phyloP scores from a whole-genome alignment of 2,888 invertebrate genomes.

The Scaptomyza polygonia region DNA sequence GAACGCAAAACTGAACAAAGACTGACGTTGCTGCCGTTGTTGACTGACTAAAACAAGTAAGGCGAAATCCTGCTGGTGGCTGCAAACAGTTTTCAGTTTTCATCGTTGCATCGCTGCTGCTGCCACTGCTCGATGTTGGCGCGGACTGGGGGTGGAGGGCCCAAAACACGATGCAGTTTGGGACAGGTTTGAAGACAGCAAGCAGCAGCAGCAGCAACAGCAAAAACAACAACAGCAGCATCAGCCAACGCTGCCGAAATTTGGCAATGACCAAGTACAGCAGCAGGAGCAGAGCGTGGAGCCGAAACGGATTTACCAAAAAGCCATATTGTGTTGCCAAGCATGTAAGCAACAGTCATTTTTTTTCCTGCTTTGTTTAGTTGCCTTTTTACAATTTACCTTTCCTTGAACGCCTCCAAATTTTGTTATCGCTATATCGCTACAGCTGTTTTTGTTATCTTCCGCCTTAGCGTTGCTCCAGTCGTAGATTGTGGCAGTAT shows the following conservation, averaged over 20 bases:
- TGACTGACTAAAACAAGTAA: slow-evolving; percentile 70
- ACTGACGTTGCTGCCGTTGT: slow-evolving; percentile 47
- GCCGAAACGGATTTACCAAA: slow-evolving; percentile 62
- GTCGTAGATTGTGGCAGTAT: slow-evolving; percentile 3
- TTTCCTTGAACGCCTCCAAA: slow-evolving; percentile 44
- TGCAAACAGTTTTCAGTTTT: slow-evolving; percentile 65
- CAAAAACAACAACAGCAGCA: slow-evolving; percentile 26
- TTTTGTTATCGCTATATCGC: slow-evolving; percentile 25
- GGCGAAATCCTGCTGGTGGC: slow-evolving; percentile 72
- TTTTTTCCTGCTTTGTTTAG: slow-evolving; percentile 28
- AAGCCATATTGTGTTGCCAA: slow-evolving; percentile 66
- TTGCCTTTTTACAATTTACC: slow-evolving; percentile 57
- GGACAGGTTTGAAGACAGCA: slow-evolving; percentile 71
- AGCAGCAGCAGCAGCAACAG: slow-evolving; percentile 26
- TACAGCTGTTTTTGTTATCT: slow-evolving; percentile 48
- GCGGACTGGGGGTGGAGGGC: slow-evolving; percentile 57
- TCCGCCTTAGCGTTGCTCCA: not conserved
- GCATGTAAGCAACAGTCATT: slow-evolving; percentile 34
- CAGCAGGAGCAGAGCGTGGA: slow-evolving; percentile 47
- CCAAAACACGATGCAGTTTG: slow-evolving; percentile 77
- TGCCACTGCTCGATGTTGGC: slow-evolving; percentile 29
- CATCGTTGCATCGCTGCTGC: slow-evolving; percentile 36
- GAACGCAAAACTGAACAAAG: slow-evolving; percentile 73
- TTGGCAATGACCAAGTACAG: slow-evolving; percentile 77
- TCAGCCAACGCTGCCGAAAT: slow-evolving; percentile 50